These are phyloP conservation scores for Onychomys leucogaster DNA, from an alignment of 2,797 vertebrate genomes.

Conservation along the genomic window DNA sequence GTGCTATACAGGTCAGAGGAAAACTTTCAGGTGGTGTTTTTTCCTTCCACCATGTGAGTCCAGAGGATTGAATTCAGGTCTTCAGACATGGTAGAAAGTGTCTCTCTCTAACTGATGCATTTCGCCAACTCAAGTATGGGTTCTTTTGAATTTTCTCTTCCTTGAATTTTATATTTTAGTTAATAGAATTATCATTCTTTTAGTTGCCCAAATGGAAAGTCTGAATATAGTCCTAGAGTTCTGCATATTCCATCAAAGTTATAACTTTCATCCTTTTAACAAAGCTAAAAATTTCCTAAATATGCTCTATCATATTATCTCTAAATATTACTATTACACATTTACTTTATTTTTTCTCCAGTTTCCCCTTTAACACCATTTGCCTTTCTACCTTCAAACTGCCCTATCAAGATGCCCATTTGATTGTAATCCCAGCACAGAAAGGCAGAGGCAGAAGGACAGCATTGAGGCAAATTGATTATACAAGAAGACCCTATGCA, in stretches of 20 bases:
- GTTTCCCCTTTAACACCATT: not conserved
- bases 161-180: not conserved
- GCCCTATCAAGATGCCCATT: not conserved
- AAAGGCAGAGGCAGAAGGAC: not conserved
- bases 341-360: not conserved
- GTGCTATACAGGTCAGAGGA: not conserved
- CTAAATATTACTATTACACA: not conserved
- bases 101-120: not conserved
- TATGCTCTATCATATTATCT: not conserved
- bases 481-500: not conserved
- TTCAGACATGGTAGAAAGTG: not conserved
- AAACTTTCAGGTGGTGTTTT: not conserved
- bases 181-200: not conserved
- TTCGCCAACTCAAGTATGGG: not conserved
- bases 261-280: not conserved
- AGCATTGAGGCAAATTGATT: not conserved
- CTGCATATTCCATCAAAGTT: not conserved
- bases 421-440: not conserved
- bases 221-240: not conserved
- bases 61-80: too few species aligned
- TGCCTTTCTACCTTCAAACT: not conserved
- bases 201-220: not conserved
- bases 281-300: not conserved
- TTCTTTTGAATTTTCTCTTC: not conserved
- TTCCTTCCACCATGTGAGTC: not conserved